Evolutionary conservation across 1,140 invertebrate species (phyloP).

Genomic region (Diabrotica undecimpunctata): DNA sequence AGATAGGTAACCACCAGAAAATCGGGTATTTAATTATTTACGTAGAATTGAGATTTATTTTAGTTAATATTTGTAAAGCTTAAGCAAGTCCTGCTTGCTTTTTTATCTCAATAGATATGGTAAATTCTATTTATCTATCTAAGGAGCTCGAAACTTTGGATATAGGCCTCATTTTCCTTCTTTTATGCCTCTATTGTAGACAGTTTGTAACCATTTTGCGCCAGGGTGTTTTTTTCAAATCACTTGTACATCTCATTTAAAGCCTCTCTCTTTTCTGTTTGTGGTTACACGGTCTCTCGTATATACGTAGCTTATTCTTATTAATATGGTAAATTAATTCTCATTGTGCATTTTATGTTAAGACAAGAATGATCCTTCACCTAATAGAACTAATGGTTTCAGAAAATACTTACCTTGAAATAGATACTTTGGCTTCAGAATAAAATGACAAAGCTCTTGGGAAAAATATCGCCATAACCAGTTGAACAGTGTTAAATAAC

Average conservation of each 20-base stretch:
- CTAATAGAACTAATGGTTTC: too few species aligned
- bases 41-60: too few species aligned
- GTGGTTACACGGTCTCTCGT: not conserved
- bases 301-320: too few species aligned
- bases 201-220: not conserved
- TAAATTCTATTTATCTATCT: not conserved
- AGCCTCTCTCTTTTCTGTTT: not conserved
- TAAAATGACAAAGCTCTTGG: slow-evolving; percentile 48
- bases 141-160: not conserved
- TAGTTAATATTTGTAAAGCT: too few species aligned
- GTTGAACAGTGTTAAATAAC: slow-evolving; percentile 68
- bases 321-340: too few species aligned
- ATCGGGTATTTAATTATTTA: too few species aligned
- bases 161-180: not conserved
- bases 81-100: not conserved
- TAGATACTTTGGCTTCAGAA: slow-evolving; percentile 59
- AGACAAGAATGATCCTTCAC: too few species aligned
- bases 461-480: slow-evolving; percentile 69
- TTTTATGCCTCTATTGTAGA: not conserved
- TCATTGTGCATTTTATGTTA: too few species aligned
- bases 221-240: not conserved
- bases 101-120: not conserved
- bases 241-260: not conserved
- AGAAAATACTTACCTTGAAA: slow-evolving; percentile 47
- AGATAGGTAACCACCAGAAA: too few species aligned